Evolutionary conservation across 2,888 invertebrate genomes (phyloP), one percentile per base, ranked within the genome.

Genomic region (Stenotaenia linearis): DNA sequence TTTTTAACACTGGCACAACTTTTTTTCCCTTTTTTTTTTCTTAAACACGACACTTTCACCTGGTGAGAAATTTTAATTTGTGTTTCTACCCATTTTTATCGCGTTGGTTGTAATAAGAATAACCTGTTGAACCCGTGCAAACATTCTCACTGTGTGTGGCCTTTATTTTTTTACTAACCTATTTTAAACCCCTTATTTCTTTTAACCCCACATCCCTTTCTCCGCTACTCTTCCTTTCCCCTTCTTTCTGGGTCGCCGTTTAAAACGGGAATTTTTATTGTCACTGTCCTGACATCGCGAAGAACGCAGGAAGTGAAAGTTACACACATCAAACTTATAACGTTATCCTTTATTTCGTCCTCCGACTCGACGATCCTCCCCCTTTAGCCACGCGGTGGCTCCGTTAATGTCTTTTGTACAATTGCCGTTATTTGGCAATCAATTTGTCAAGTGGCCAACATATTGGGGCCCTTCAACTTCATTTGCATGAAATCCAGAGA

Each of bases 381-480:
- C 40, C 12, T 40, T 12, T 7, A 5, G 15, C 15, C 18, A 50
- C 15, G 40, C 40, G 12, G 40, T 40, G 40, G 15, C 50, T 50
- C 50, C 50, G 50, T 7, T 50, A 69, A 28, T 69, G 28, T 28
- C 69, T 69, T 69, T 69, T 69, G 69, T 69, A 10, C 28, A 25
- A 69, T 69, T 69, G 23, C 69, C 69, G 69, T 69, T 69, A 69
- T 69, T 69, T 69, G 69, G 69, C 69, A 69, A 69, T 69, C 69
- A 69, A 69, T 69, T 69, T 69, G 69, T 69, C 69, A 69, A 69
- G 69, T 69, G 69, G 69, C 69, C 69, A 69, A 69, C 69, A 69
- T 25, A 69, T 69, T 28, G 69, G 69, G 69, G 25, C 69, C 69
- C 69, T 69, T 69, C 69, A 69, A 69, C 69, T 69, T 69, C 69